Evolutionary conservation across 2,797 vertebrate species (phyloP).

Genomic region (Odontamblyopus rebecca): DNA sequence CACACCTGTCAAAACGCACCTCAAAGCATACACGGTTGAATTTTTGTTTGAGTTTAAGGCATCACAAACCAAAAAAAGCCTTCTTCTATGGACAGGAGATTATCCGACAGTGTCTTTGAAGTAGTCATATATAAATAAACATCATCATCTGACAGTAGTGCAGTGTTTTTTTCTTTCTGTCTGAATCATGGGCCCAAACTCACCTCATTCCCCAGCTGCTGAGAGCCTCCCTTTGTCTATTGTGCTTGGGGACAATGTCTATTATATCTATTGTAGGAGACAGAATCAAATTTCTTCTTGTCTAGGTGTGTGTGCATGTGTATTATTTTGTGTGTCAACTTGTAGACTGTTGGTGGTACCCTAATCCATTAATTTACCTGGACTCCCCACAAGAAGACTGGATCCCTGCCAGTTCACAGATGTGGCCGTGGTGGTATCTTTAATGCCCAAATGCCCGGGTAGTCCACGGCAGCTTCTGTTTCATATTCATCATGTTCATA

Average conservation of each 20-base stretch:
- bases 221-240: slow-evolving; percentile 70
- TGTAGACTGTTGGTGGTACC: slow-evolving; percentile 9
- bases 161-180: slow-evolving; percentile 21
- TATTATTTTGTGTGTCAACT: slow-evolving; percentile 11
- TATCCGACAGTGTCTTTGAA: slow-evolving; percentile 18
- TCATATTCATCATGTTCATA: slow-evolving; percentile 10
- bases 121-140: slow-evolving; percentile 11
- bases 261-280: slow-evolving; percentile 63
- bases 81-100: not conserved
- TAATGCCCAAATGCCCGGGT: not conserved
- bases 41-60: not conserved
- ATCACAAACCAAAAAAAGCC: slow-evolving; percentile 34
- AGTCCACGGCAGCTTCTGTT: slow-evolving; percentile 8
- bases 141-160: slow-evolving; percentile 1
- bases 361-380: slow-evolving; percentile 66
- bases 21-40: slow-evolving; percentile 21
- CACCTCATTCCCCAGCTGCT: slow-evolving; percentile 46
- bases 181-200: slow-evolving; percentile 42
- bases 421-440: not conserved
- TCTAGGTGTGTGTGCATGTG: slow-evolving; percentile 33
- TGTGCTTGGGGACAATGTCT: slow-evolving; percentile 61
- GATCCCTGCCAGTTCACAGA: slow-evolving; percentile 48
- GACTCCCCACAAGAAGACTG: slow-evolving; percentile 44
- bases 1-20: slow-evolving; percentile 26
- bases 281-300: slow-evolving; percentile 60